phyloP scores from a whole-genome alignment of 2,888 invertebrate genomes.

The Sarcophaga variegata region DNA sequence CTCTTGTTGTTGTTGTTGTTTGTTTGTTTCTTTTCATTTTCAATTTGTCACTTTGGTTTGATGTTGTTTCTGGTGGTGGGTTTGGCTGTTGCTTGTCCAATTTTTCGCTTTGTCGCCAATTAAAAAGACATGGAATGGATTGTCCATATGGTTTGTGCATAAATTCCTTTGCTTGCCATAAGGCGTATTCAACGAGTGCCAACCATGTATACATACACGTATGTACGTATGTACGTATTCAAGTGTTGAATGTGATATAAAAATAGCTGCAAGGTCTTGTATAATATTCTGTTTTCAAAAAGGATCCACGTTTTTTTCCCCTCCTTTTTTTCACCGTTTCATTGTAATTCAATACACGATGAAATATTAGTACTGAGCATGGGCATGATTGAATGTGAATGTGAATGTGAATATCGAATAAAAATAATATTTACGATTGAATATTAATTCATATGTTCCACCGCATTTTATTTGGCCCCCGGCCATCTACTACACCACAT shows the following conservation, averaged over 20 bases:
- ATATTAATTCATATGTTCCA: conserved; percentile 11
- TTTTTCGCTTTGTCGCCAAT: conserved; percentile 78
- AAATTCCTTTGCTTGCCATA: conserved; percentile 29
- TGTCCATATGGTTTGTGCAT: neutral
- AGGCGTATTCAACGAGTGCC: conserved; percentile 43
- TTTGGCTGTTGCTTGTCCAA: conserved; percentile 74
- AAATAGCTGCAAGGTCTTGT: conserved; percentile 56
- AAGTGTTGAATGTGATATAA: conserved; percentile 45
- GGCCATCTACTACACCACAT: neutral
- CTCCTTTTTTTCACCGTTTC: neutral
- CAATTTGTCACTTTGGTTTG: neutral
- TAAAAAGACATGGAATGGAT: conserved; percentile 48
- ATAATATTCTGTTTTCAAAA: neutral
- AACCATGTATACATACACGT: neutral
- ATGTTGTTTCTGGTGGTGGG: neutral
- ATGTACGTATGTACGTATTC: too few species aligned
- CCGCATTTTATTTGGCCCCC: neutral
- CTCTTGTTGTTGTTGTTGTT: neutral
- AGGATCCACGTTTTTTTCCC: neutral
- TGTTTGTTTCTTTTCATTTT: neutral
- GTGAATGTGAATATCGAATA: neutral
- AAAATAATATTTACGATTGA: conserved; percentile 26
- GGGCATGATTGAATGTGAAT: neutral
- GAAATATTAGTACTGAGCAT: neutral
- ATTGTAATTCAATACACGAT: neutral